Evolutionary conservation across 2,888 invertebrate genomes (phyloP).

Genomic region (Osedax frankpressi): DNA sequence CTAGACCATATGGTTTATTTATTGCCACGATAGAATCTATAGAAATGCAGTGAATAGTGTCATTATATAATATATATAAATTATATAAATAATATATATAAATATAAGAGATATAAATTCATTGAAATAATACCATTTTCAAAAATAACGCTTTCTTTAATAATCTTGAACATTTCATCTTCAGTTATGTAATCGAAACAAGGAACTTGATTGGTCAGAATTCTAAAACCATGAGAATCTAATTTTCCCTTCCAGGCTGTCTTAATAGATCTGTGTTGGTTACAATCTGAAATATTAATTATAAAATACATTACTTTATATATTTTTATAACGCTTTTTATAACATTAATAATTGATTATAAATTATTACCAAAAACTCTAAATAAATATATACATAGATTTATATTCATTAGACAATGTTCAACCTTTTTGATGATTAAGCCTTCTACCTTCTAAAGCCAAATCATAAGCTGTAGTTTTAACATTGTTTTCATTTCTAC

Average conservation of each 20-base stretch:
- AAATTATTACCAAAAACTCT: too few relatives aligned
- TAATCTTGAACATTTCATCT: slow-evolving; percentile 33
- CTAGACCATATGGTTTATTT: slow-evolving; percentile 50
- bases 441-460: neutral
- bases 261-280: neutral
- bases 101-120: too few relatives aligned
- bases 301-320: too few relatives aligned
- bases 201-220: slow-evolving; percentile 34
- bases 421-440: neutral
- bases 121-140: slow-evolving; percentile 36
- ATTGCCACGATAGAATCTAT: slow-evolving; percentile 48
- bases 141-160: slow-evolving; percentile 39
- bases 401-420: neutral
- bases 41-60: neutral
- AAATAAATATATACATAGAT: neutral
- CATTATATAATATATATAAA: neutral
- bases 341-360: too few relatives aligned
- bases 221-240: slow-evolving; percentile 35
- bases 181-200: slow-evolving; percentile 33
- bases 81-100: too few relatives aligned
- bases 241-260: slow-evolving; percentile 24
- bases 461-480: neutral
- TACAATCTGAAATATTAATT: neutral
- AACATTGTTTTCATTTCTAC: neutral
- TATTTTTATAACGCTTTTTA: too few relatives aligned